phyloP scores from a whole-genome alignment of 2,113 vertebrate genomes.

The Thryonomys swinderianus region DNA sequence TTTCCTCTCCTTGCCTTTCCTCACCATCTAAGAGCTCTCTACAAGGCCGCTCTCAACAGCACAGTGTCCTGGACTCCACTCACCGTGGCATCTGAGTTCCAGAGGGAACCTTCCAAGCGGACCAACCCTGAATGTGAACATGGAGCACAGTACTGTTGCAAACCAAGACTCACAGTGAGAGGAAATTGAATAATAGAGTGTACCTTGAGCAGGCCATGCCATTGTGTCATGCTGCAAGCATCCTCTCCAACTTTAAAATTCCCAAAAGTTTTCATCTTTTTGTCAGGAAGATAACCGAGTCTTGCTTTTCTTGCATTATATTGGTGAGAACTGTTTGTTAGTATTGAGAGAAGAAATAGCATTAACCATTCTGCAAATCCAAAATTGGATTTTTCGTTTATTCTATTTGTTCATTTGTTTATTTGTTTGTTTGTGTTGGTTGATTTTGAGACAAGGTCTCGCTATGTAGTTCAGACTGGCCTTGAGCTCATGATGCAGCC shows the following conservation, averaged over 20 bases:
- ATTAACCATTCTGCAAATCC: background rate
- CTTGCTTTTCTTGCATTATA: background rate
- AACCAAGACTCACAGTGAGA: background rate
- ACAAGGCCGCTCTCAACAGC: background rate
- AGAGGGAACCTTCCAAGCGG: background rate
- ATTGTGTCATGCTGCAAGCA: background rate
- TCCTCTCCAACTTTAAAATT: background rate
- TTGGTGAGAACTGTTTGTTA: background rate
- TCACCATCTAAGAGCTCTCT: background rate
- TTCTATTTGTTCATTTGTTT: background rate
- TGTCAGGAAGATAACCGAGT: background rate
- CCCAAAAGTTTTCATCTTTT: background rate
- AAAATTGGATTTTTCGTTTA: background rate
- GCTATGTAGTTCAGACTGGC: background rate
- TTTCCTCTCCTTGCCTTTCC: too few relatives aligned
- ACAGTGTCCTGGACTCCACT: background rate
- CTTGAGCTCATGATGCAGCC: background rate
- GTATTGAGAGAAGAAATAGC: background rate
- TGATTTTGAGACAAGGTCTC: background rate
- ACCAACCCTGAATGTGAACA: background rate
- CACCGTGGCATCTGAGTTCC: background rate
- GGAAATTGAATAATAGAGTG: background rate
- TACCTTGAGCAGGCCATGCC: background rate
- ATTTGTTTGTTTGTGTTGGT: background rate
- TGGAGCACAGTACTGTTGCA: background rate